Evolutionary conservation across 2,797 vertebrate species (phyloP).

Genomic region (Brachyrhaphis roseni): DNA sequence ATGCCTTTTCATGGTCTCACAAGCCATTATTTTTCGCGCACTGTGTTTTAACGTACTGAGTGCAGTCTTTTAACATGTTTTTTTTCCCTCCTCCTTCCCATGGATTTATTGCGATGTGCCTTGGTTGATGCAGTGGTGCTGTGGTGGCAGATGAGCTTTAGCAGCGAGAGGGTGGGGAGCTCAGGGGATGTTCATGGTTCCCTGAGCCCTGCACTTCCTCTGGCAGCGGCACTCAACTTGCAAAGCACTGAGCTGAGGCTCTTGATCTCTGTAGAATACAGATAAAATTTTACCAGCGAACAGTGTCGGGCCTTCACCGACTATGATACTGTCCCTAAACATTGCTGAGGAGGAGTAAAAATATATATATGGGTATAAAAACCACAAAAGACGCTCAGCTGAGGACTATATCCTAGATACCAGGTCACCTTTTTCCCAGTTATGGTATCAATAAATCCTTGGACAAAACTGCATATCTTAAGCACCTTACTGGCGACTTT

Average conservation of each 20-base stretch:
- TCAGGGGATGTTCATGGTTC: conserved; percentile 66
- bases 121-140: conserved; percentile 31
- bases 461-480: conserved; percentile 81
- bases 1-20: conserved; percentile 54
- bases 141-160: conserved; percentile 53
- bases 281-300: conserved; percentile 73
- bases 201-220: conserved; percentile 67
- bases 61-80: conserved; percentile 63
- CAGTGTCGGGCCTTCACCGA: conserved; percentile 57
- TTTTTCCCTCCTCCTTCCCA: conserved; percentile 37
- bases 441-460: conserved; percentile 80
- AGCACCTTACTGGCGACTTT: conserved; percentile 82
- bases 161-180: conserved; percentile 50
- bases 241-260: conserved; percentile 70
- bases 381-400: conserved; percentile 54
- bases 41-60: conserved; percentile 66
- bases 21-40: conserved; percentile 55
- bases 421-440: conserved; percentile 73
- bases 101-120: conserved; percentile 61
- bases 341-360: conserved; percentile 74
- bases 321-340: conserved; percentile 70
- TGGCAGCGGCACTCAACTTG: conserved; percentile 68
- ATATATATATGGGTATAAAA: conserved; percentile 68
- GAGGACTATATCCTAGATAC: conserved; percentile 73
- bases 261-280: conserved; percentile 75